phyloP scores from a whole-genome alignment of 1,140 invertebrate species.

The Diuraphis noxia region DNA sequence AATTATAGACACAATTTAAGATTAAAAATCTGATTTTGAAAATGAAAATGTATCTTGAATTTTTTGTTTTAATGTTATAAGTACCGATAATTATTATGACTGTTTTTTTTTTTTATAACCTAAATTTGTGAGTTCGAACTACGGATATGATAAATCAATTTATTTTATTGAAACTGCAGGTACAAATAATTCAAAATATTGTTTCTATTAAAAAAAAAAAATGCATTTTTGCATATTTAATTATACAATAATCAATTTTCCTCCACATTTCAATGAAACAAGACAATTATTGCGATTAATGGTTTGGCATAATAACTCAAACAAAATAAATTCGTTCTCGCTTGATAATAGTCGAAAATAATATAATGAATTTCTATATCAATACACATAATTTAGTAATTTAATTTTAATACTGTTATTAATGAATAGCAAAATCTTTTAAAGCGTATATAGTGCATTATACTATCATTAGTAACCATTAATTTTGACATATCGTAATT shows the following conservation, averaged over 20 bases:
- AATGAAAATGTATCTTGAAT: no score
- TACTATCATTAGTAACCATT: constrained; percentile 29
- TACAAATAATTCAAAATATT: neutral
- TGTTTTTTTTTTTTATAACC: no score
- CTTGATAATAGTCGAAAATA: neutral
- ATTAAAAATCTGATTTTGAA: no score
- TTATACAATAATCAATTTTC: no score
- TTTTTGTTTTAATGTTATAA: neutral
- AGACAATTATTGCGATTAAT: neutral
- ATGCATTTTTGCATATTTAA: neutral
- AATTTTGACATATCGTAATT: constrained; percentile 22
- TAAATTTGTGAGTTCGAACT: neutral
- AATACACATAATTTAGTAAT: constrained; percentile 26
- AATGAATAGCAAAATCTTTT: constrained; percentile 13
- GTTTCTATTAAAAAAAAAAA: neutral
- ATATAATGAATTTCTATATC: neutral
- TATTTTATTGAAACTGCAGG: neutral
- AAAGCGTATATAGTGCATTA: neutral
- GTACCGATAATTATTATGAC: neutral
- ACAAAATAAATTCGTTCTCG: neutral
- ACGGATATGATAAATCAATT: neutral
- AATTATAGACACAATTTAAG: neutral
- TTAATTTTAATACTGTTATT: neutral
- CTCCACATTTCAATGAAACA: neutral
- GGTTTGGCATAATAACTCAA: neutral